Conservation (phyloP, 2,113 vertebrate genomes). For the Rhinogobius similis region DNA sequence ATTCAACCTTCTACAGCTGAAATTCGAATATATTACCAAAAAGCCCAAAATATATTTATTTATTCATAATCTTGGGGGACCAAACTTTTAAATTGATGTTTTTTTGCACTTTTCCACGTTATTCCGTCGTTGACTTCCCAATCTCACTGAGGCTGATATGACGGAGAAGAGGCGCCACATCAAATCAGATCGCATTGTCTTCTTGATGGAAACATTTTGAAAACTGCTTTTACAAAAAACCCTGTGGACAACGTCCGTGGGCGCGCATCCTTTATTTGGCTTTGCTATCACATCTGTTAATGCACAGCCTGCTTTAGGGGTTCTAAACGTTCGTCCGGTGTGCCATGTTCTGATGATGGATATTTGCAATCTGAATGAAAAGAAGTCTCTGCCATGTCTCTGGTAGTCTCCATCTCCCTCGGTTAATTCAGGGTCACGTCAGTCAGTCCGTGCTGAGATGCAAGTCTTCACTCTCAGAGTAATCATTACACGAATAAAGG, state of each 20-base stretch:
- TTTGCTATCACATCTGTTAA: slow-evolving; percentile 32
- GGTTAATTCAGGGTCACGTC: slow-evolving; percentile 64
- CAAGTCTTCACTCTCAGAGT: slow-evolving; percentile 41
- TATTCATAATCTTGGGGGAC: not conserved
- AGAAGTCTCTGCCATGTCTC: slow-evolving; percentile 8
- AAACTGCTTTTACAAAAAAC: slow-evolving; percentile 9
- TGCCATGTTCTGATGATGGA: slow-evolving; percentile 37
- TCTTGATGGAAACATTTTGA: slow-evolving; percentile 51
- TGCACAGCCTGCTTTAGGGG: slow-evolving; percentile 6
- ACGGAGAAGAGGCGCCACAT: slow-evolving; percentile 16
- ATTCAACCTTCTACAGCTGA: too few species aligned
- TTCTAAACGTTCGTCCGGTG: slow-evolving; percentile 1
- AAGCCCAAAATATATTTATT: too few species aligned
- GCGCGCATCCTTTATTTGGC: slow-evolving; percentile 44
- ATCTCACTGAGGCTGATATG: not conserved
- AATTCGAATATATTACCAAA: too few species aligned
- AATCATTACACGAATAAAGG: slow-evolving; percentile 55
- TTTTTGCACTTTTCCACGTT: slow-evolving; percentile 13
- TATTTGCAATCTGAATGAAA: slow-evolving; percentile 26
- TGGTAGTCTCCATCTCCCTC: slow-evolving; percentile 5
- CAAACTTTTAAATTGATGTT: slow-evolving; percentile 19
- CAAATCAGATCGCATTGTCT: slow-evolving; percentile 39
- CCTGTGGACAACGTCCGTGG: slow-evolving; percentile 30
- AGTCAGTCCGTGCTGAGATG: slow-evolving; percentile 33
- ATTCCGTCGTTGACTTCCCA: slow-evolving; percentile 23